A percentile compares a stretch with the other conserved stretches of the same genome.
These are phyloP conservation scores for Eulithis testata DNA, from an alignment of 2,888 invertebrate species.

Conservation along the genomic window DNA sequence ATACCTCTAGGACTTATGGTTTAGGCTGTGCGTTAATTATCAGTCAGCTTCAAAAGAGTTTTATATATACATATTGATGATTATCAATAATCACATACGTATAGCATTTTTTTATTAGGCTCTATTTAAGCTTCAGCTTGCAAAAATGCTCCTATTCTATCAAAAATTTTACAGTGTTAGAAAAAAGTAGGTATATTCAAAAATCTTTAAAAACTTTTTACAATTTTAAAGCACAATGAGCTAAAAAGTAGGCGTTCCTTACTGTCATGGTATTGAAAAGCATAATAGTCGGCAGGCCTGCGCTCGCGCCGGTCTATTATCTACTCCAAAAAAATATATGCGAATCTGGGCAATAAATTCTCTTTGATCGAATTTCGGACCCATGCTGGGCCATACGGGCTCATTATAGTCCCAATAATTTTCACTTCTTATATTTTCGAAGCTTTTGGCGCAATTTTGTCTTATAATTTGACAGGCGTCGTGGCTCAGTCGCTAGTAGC, in stretches of 20 bases:
- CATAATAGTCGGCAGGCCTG: constrained; percentile 70
- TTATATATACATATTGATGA: too few relatives aligned
- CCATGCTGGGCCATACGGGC: constrained; percentile 82
- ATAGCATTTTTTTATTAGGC: too few relatives aligned
- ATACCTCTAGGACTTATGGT: too few relatives aligned
- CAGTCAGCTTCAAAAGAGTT: too few relatives aligned
- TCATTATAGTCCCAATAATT: constrained; percentile 78
- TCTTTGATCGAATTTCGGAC: constrained; percentile 82
- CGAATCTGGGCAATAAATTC: constrained; percentile 83
- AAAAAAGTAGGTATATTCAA: constrained; percentile 62
- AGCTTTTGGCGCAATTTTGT: constrained; percentile 45
- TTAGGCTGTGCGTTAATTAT: too few relatives aligned
- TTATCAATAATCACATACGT: too few relatives aligned
- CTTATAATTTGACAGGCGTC: too few relatives aligned
- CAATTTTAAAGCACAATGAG: constrained; percentile 74
- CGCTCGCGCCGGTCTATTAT: constrained; percentile 77
- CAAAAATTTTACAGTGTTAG: neutral
- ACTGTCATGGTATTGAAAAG: constrained; percentile 73
- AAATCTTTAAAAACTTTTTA: constrained; percentile 82
- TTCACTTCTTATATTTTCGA: constrained; percentile 56
- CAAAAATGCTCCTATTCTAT: neutral
- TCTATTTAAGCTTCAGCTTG: too few relatives aligned
- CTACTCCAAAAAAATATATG: constrained; percentile 59
- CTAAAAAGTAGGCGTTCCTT: constrained; percentile 82
- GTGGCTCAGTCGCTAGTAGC: too few relatives aligned